These are phyloP conservation scores for Agrochola litura DNA, from an alignment of 2,888 invertebrate genomes.

Conservation along the genomic window DNA sequence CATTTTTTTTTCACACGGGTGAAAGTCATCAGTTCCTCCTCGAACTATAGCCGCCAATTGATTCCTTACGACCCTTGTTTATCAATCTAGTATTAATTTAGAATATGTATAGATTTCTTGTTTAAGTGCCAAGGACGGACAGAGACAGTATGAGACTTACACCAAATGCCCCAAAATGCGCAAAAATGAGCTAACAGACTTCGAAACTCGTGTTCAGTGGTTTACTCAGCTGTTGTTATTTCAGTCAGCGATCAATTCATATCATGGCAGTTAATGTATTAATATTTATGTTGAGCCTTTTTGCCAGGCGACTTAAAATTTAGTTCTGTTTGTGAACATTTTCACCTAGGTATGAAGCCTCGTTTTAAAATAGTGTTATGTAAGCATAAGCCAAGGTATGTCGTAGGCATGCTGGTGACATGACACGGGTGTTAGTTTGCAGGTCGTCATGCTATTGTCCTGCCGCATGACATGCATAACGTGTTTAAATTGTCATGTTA, in stretches of 20 bases:
- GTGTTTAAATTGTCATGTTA: slow-evolving; percentile 21
- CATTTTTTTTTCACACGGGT: too few relatives aligned
- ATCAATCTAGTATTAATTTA: too few relatives aligned
- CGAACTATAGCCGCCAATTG: too few relatives aligned
- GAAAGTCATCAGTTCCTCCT: too few relatives aligned
- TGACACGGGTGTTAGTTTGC: slow-evolving; percentile 29
- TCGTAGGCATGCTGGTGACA: slow-evolving; percentile 25
- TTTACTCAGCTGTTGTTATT: background rate
- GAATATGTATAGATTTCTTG: too few relatives aligned
- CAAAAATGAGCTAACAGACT: background rate
- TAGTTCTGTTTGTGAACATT: background rate
- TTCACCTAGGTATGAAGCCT: background rate
- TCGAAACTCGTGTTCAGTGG: background rate
- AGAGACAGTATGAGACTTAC: background rate
- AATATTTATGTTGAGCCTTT: too few relatives aligned
- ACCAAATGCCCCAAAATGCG: background rate
- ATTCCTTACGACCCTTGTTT: too few relatives aligned
- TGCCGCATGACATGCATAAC: slow-evolving; percentile 3
- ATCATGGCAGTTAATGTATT: background rate
- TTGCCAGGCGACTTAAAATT: background rate
- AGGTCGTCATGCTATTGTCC: slow-evolving; percentile 39
- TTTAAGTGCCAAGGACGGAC: background rate
- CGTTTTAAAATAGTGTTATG: slow-evolving; percentile 37
- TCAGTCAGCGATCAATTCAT: background rate
- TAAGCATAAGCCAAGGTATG: slow-evolving; percentile 15